A percentile compares a stretch with the other conserved stretches of the same genome.
Conservation (phyloP, 2,888 invertebrate species). For the Melikaiella ostensackeni region DNA sequence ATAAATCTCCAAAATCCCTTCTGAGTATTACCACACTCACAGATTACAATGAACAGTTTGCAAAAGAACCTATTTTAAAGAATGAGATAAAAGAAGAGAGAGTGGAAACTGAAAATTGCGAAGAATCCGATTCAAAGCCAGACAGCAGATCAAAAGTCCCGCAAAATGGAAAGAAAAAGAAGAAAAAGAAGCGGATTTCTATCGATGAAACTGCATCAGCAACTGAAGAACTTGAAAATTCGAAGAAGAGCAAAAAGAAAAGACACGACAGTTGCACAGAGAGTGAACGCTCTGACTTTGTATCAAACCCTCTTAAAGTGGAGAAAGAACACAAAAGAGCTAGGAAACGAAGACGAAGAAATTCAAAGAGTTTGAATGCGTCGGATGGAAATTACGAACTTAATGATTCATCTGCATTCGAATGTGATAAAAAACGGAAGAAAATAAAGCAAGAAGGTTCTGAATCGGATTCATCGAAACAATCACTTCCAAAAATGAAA, state of each 20-base stretch:
- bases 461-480: conserved; percentile 58
- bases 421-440: conserved; percentile 14
- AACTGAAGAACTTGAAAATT: conserved; percentile 6
- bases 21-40: conserved; percentile 83
- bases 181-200: conserved; percentile 40
- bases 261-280: conserved; percentile 14
- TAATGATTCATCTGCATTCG: not conserved
- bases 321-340: conserved; percentile 43
- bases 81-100: not conserved
- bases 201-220: conserved; percentile 1
- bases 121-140: not conserved
- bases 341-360: conserved; percentile 44
- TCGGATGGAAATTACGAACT: conserved; percentile 5
- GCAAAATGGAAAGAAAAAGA: conserved; percentile 36
- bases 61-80: not conserved
- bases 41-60: conserved; percentile 40
- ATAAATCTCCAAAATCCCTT: conserved; percentile 85
- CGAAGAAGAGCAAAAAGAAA: conserved; percentile 4
- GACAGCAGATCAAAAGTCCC: not conserved
- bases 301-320: not conserved
- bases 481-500: not conserved
- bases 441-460: conserved; percentile 1
- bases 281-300: conserved; percentile 28
- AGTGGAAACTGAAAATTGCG: not conserved
- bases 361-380: conserved; percentile 37